phyloP scores from a whole-genome alignment of 2,113 vertebrate genomes.

The cattle (Bos taurus) region DNA sequence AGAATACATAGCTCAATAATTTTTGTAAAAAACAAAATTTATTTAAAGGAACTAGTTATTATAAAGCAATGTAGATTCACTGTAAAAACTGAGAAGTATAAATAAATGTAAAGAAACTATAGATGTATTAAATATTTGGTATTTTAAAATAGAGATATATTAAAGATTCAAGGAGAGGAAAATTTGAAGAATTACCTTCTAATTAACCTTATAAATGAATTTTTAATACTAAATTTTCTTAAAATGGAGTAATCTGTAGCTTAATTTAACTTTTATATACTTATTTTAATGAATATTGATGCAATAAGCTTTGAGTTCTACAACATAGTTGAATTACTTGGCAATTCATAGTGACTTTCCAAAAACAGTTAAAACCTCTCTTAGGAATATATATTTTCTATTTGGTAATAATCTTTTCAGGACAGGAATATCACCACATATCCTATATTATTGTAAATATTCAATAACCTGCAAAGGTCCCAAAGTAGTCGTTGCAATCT shows the following conservation, averaged over 20 bases:
- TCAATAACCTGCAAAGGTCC: conserved; percentile 13
- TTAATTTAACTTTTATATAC: conserved; percentile 35
- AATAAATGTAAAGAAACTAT: not conserved
- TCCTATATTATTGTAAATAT: conserved; percentile 27
- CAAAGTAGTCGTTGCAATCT: not conserved
- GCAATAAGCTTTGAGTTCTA: not conserved
- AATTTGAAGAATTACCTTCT: not conserved
- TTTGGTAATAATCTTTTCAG: conserved; percentile 14
- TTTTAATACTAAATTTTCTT: not conserved
- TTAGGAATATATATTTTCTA: not conserved
- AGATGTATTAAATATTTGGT: not conserved
- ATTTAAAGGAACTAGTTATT: not conserved
- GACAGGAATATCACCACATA: not conserved
- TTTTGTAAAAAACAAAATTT: not conserved
- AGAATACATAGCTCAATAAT: not conserved
- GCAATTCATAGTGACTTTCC: conserved; percentile 4
- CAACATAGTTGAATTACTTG: not conserved
- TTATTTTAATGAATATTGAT: not conserved
- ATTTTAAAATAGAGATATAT: not conserved
- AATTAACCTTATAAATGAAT: conserved; percentile 2
- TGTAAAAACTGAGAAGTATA: conserved; percentile 10
- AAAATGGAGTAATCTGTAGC: not conserved
- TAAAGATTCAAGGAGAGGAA: not conserved
- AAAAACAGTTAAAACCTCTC: not conserved
- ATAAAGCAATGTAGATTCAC: not conserved